Base-by-base conservation (phyloP, 2,113 vertebrate species). In the Bolborhynchus lineola region DNA sequence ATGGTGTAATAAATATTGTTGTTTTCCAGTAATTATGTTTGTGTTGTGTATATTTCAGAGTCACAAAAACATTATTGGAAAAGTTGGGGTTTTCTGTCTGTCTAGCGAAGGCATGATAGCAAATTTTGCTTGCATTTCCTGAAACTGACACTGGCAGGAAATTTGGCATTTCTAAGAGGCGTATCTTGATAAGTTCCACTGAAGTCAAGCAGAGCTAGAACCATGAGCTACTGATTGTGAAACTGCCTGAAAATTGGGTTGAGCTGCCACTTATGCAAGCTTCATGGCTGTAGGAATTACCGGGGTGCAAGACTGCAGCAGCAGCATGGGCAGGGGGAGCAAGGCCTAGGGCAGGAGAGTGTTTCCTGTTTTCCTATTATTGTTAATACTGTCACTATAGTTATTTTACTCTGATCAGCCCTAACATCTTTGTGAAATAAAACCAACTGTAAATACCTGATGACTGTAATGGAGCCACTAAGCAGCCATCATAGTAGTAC, bases 231-330 rank as follows among this genome's bases (percentile, higher is more conserved):
- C 18, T 1, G 4, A 29, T 52, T 83, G 76, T 80, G 76, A 63
- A 90, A 24, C 41, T 55, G 53, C 80, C 59, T 50, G 41, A 65
- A 93, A 91, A 55, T 52, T 42, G 31, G 52, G 44, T 24, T 57
- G 57, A 76, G 5, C 62, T 71, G 67, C 23, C 23, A 9, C 28
- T 91, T 47, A 25, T 4, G 29, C n/a, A n/a, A 29, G 37, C 14
- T 49, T 49, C 20, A 0, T 3, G 5, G 55, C 65, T 18, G 1
- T 3, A 9, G 9, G 7, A 28, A 8, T 28, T 23, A 13, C 11
- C 2, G 2, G 23, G 20, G 25, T 1, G 6, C n/a, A 17, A n/a
- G 53, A 18, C 64, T n/a, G 81, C n/a, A 35, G 79, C 64, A 55
- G 49, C 52, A 67, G 55, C 31, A 2, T 1, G 49, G 33, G 16